phyloP scores from a whole-genome alignment of 2,113 vertebrate genomes.

The Megaceryle torquata region DNA sequence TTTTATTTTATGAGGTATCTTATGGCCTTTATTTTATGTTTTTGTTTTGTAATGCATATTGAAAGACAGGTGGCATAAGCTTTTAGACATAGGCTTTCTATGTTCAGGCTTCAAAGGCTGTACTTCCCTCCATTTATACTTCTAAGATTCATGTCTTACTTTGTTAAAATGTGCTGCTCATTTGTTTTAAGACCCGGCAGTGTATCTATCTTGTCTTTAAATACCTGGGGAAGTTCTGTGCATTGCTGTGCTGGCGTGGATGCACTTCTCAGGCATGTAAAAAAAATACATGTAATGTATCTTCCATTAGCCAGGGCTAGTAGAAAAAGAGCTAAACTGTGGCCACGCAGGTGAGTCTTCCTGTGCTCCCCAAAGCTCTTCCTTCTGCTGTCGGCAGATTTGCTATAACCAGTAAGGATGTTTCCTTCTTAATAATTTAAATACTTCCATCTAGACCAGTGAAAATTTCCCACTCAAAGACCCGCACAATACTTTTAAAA shows the following conservation, averaged over 20 bases:
- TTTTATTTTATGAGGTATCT: neutral
- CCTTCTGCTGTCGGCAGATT: neutral
- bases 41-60: neutral
- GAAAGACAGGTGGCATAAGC: neutral
- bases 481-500: neutral
- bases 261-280: neutral
- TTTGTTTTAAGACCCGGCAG: neutral
- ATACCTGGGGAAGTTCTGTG: neutral
- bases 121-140: neutral
- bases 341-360: neutral
- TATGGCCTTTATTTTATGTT: neutral
- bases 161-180: neutral
- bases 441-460: neutral
- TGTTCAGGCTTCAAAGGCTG: neutral
- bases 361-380: neutral
- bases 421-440: neutral
- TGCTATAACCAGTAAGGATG: neutral
- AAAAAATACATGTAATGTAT: no score
- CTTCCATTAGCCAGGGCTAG: neutral
- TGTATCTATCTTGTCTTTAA: neutral
- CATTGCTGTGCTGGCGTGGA: neutral
- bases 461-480: neutral
- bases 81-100: neutral
- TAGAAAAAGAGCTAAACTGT: neutral
- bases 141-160: neutral